Conservation (phyloP, 2,797 vertebrate species). For the Lagorchestes hirsutus region DNA sequence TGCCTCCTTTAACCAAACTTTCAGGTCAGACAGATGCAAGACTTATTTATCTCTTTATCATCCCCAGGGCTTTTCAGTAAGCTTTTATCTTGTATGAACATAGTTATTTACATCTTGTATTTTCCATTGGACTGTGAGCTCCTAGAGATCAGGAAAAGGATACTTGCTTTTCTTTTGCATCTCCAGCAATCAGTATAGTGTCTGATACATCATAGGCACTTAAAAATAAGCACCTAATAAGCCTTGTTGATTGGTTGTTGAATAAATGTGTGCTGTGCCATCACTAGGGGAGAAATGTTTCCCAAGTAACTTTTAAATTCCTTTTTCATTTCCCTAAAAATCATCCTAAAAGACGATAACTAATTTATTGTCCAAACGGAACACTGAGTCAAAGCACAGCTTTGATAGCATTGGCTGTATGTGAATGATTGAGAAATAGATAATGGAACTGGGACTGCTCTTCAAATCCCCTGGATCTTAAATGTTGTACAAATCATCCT, state of each 20-base stretch:
- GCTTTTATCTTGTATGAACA: neutral
- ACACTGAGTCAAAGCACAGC: neutral
- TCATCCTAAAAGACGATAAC: neutral
- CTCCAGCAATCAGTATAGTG: neutral
- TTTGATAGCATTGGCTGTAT: neutral
- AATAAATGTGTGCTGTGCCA: neutral
- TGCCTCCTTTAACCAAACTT: too few species aligned
- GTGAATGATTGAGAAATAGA: neutral
- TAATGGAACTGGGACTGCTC: neutral
- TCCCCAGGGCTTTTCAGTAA: too few species aligned
- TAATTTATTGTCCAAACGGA: neutral
- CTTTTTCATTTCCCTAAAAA: neutral
- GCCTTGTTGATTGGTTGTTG: neutral
- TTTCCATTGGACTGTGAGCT: neutral
- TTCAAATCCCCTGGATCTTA: neutral
- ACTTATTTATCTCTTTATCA: too few species aligned
- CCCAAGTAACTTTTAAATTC: neutral
- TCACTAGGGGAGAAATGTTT: neutral
- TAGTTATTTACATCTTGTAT: neutral
- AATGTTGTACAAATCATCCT: neutral
- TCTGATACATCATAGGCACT: neutral
- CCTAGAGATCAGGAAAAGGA: neutral
- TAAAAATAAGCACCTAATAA: neutral
- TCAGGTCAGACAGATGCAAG: too few species aligned
- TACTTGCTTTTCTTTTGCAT: neutral